Conservation (phyloP, 2,888 invertebrate species). For the Lapara coniferarum region DNA sequence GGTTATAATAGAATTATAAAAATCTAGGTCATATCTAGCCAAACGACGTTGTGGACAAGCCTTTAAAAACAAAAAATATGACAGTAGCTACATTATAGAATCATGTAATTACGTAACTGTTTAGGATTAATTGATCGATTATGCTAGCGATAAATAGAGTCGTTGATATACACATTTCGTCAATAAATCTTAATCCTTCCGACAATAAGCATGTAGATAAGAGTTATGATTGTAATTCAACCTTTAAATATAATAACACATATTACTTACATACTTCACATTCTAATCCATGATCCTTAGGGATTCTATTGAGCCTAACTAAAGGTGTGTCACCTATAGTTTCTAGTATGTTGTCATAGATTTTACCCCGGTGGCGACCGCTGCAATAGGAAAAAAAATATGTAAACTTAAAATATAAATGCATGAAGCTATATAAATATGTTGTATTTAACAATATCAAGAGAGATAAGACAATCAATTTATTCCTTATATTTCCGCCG, state of each 20-base stretch:
- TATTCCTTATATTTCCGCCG: too few relatives aligned
- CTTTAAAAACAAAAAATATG: not conserved
- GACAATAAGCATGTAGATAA: conserved; percentile 15
- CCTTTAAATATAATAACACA: not conserved
- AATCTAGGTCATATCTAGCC: too few relatives aligned
- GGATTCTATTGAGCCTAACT: conserved; percentile 89
- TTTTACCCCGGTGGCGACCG: conserved; percentile 50
- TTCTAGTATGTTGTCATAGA: conserved; percentile 86
- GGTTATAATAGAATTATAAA: too few relatives aligned
- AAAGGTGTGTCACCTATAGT: conserved; percentile 92
- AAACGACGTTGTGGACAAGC: too few relatives aligned
- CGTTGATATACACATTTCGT: not conserved
- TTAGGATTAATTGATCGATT: conserved; percentile 22
- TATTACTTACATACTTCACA: conserved; percentile 91
- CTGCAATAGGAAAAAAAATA: conserved; percentile 29
- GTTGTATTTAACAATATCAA: too few relatives aligned
- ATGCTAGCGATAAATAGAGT: not conserved
- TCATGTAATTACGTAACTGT: conserved; percentile 18
- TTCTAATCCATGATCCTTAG: conserved; percentile 88
- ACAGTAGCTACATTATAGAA: not conserved
- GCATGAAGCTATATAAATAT: not conserved
- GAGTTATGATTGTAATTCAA: too few relatives aligned
- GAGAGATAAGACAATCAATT: too few relatives aligned
- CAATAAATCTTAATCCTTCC: not conserved
- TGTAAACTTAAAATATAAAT: not conserved